Evolutionary conservation across 1,140 invertebrate genomes (phyloP).

Genomic region (Platorchestia sp.): DNA sequence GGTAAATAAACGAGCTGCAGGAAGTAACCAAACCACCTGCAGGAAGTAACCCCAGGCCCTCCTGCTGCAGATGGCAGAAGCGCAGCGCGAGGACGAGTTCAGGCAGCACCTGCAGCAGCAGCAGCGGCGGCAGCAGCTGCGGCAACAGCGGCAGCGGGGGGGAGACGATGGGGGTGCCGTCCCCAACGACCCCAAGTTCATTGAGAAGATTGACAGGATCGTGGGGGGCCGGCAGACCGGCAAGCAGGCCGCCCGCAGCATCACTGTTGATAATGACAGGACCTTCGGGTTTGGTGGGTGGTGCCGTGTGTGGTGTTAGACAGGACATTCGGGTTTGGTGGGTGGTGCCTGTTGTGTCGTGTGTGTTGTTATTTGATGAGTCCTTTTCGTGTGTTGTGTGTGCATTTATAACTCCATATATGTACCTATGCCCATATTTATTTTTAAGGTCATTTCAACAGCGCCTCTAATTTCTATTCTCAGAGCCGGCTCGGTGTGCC

Average conservation of each 20-base stretch:
- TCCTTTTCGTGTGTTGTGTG: too few species aligned
- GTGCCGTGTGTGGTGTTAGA: not conserved
- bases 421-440: conserved; percentile 39
- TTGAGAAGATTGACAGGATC: conserved; percentile 37
- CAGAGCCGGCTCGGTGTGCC: too few species aligned
- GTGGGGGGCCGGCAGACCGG: conserved; percentile 33
- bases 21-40: too few species aligned
- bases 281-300: conserved; percentile 32
- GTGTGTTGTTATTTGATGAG: not conserved
- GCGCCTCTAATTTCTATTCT: too few species aligned
- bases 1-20: too few species aligned
- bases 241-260: conserved; percentile 31
- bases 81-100: conserved; percentile 15
- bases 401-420: not conserved
- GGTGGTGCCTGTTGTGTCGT: not conserved
- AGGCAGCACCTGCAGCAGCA: conserved; percentile 22
- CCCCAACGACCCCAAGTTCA: conserved; percentile 10
- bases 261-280: conserved; percentile 13
- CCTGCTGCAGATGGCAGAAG: conserved; percentile 8
- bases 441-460: too few species aligned
- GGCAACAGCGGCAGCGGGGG: not conserved
- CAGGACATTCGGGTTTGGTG: not conserved
- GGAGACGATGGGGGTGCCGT: not conserved
- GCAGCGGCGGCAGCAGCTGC: not conserved
- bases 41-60: too few species aligned